Conservation (phyloP, 2,113 vertebrate species). For the Puffinus mauretanicus region DNA sequence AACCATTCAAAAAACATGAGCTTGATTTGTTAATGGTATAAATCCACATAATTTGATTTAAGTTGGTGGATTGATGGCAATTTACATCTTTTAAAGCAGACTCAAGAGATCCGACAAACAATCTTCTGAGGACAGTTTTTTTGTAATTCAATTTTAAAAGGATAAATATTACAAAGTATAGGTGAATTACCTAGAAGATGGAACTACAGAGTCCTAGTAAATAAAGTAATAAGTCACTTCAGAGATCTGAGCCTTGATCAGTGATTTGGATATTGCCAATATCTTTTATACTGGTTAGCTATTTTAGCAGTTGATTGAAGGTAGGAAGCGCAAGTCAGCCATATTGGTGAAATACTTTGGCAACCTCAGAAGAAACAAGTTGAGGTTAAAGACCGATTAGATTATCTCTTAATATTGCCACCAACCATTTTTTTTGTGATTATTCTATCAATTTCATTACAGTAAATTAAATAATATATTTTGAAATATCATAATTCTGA, state of each 20-base stretch:
- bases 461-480: neutral
- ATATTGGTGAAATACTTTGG: neutral
- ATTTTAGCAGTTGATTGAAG: neutral
- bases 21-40: neutral
- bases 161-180: neutral
- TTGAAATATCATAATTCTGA: neutral
- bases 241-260: neutral
- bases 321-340: neutral
- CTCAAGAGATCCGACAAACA: rapidly evolving
- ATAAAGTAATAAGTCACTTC: neutral
- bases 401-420: neutral
- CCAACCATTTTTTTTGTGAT: neutral
- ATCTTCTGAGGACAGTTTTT: neutral
- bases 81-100: neutral
- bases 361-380: neutral
- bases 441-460: neutral
- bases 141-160: neutral
- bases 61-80: neutral
- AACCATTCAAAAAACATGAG: neutral
- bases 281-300: neutral
- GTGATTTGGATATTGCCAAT: neutral
- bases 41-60: neutral
- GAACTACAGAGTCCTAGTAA: neutral
- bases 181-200: neutral
- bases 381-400: neutral